Percentiles rank a stretch among this genome's conserved stretches.
phyloP scores from a whole-genome alignment of 2,888 invertebrate genomes.

The Aelia acuminata region DNA sequence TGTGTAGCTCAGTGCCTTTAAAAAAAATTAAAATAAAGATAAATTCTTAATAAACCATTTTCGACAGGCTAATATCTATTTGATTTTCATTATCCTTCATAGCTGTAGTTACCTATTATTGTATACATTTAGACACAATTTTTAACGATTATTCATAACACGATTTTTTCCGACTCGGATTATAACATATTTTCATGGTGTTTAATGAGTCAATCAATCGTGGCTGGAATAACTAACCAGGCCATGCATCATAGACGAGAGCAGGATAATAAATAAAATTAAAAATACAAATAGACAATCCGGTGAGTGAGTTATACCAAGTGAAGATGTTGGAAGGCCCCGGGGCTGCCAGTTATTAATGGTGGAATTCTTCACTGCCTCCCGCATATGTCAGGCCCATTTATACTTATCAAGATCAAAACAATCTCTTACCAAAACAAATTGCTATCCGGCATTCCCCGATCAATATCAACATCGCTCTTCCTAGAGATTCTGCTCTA shows the following conservation, averaged over 20 bases:
- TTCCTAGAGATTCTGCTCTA: not conserved
- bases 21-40: too few relatives aligned
- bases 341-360: slow-evolving; percentile 25
- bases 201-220: slow-evolving; percentile 1
- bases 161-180: too few relatives aligned
- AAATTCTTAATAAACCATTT: too few relatives aligned
- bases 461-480: slow-evolving; percentile 30
- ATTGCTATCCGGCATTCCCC: slow-evolving; percentile 14
- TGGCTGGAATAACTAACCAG: not conserved
- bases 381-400: slow-evolving; percentile 46
- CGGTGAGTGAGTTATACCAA: slow-evolving; percentile 9
- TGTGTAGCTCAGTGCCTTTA: too few relatives aligned
- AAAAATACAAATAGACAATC: slow-evolving; percentile 44
- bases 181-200: not conserved
- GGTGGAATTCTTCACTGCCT: slow-evolving; percentile 45
- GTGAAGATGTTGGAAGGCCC: slow-evolving; percentile 34
- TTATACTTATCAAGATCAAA: slow-evolving; percentile 50
- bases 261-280: slow-evolving; percentile 16
- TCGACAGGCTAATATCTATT: too few relatives aligned
- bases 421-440: slow-evolving; percentile 45
- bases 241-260: not conserved
- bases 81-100: too few relatives aligned
- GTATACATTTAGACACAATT: too few relatives aligned
- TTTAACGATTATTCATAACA: too few relatives aligned
- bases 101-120: too few relatives aligned